These are phyloP conservation scores for Helobdella robusta DNA, from an alignment of 2,888 invertebrate species.

Conservation along the genomic window DNA sequence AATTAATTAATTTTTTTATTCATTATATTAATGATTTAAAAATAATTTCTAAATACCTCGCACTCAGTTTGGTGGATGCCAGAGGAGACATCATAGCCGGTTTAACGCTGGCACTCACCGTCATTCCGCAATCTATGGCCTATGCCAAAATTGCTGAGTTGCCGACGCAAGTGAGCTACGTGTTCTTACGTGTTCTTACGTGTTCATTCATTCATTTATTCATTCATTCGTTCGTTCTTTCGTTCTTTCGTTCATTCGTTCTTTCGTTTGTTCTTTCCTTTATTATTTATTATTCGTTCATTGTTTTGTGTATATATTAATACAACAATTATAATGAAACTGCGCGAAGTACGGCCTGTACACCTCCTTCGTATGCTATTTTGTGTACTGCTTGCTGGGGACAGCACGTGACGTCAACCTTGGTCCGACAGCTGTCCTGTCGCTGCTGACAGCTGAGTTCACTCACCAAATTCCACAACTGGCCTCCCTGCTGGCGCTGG, in stretches of 20 bases:
- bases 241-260: too few relatives aligned
- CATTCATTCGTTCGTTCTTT: too few relatives aligned
- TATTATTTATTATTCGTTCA: too few relatives aligned
- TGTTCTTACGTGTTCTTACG: too few relatives aligned
- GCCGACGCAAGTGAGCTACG: conserved; percentile 67
- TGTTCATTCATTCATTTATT: too few relatives aligned
- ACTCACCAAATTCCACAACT: conserved; percentile 40
- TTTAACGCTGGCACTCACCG: conserved; percentile 80
- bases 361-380: conserved; percentile 81
- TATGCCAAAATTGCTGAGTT: conserved; percentile 81
- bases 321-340: too few relatives aligned
- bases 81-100: conserved; percentile 76
- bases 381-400: conserved; percentile 79
- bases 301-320: too few relatives aligned
- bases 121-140: conserved; percentile 83
- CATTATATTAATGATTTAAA: too few relatives aligned
- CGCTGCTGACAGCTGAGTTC: conserved; percentile 61
- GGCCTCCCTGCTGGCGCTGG: conserved; percentile 44
- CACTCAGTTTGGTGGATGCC: conserved; percentile 3
- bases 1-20: too few relatives aligned
- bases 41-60: too few relatives aligned
- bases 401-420: conserved; percentile 84
- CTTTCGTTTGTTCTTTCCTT: too few relatives aligned
- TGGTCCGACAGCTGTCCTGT: conserved; percentile 87
- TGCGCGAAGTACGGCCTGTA: conserved; percentile 89